phyloP scores from a whole-genome alignment of 2,797 vertebrate genomes.

The Chloroceryle amazona region DNA sequence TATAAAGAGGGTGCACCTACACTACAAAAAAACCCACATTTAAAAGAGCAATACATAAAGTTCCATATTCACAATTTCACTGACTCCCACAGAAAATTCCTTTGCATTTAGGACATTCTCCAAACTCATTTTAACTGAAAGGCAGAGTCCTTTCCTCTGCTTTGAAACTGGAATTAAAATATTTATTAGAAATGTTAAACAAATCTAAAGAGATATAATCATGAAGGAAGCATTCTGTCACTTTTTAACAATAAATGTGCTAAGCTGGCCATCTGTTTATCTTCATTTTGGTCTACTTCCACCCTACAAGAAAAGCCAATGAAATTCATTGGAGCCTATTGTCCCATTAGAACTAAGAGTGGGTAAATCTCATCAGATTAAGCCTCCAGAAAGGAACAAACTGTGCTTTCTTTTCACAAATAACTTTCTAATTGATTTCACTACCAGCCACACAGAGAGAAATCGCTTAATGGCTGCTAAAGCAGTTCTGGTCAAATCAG shows the following conservation, averaged over 20 bases:
- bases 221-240: not conserved
- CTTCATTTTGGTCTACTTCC: not conserved
- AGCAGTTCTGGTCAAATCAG: not conserved
- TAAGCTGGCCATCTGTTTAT: not conserved
- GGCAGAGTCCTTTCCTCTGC: not conserved
- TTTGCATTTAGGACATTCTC: not conserved
- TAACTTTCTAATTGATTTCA: slow-evolving; percentile 8
- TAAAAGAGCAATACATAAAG: not conserved
- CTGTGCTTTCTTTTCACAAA: not conserved
- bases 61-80: not conserved
- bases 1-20: not conserved
- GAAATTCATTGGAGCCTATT: not conserved
- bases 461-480: not conserved
- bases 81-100: not conserved
- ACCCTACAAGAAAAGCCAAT: not conserved
- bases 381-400: not conserved
- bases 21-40: not conserved
- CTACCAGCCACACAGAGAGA: not conserved
- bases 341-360: not conserved
- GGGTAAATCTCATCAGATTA: not conserved
- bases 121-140: not conserved
- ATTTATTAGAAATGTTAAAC: not conserved
- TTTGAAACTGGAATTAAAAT: not conserved
- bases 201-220: not conserved
- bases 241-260: not conserved